These are phyloP conservation scores for Dimorphilus gyrociliatus DNA, from an alignment of 2,888 invertebrate genomes.

Conservation along the genomic window DNA sequence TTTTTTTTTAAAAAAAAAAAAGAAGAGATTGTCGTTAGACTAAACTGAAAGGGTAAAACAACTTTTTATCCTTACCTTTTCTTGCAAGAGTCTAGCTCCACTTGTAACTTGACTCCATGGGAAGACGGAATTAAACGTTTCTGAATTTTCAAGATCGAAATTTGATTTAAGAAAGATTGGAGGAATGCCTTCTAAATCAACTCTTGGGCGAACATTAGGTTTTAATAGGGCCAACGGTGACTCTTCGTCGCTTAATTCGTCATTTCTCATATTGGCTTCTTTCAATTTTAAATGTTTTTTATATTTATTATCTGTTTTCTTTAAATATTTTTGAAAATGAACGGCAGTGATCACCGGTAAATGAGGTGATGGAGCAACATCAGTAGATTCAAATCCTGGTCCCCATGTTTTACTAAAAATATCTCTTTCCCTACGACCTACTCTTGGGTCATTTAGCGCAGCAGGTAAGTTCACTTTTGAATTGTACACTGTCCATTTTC, in stretches of 20 bases:
- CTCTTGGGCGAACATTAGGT: constrained; percentile 5
- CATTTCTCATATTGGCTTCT: too few species aligned
- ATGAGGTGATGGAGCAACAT: constrained; percentile 58
- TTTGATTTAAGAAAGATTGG: constrained; percentile 61
- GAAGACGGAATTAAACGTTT: constrained; percentile 69
- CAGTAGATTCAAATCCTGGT: constrained; percentile 68
- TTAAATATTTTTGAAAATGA: constrained; percentile 72
- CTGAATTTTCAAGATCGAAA: constrained; percentile 59
- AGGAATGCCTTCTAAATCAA: constrained; percentile 5
- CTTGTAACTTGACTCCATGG: constrained; percentile 44
- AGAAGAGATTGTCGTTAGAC: too few species aligned
- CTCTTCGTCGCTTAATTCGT: too few species aligned
- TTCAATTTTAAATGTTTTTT: too few species aligned
- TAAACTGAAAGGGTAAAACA: too few species aligned
- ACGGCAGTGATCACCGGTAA: constrained; percentile 63
- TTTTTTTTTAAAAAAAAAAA: too few species aligned
- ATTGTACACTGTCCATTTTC: constrained; percentile 64
- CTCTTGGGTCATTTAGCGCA: constrained; percentile 78
- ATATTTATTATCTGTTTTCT: too few species aligned
- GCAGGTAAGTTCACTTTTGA: constrained; percentile 86
- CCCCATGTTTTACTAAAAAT: constrained; percentile 98
- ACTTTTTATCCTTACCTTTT: constrained; percentile 54
- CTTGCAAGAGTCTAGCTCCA: constrained; percentile 49
- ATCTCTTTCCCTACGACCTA: constrained; percentile 52
- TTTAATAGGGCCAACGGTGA: too few species aligned